Evolutionary conservation across 2,797 vertebrate species (phyloP), one percentile per base, ranked within the genome.

Genomic region (Gymnoscopelus microlampas): DNA sequence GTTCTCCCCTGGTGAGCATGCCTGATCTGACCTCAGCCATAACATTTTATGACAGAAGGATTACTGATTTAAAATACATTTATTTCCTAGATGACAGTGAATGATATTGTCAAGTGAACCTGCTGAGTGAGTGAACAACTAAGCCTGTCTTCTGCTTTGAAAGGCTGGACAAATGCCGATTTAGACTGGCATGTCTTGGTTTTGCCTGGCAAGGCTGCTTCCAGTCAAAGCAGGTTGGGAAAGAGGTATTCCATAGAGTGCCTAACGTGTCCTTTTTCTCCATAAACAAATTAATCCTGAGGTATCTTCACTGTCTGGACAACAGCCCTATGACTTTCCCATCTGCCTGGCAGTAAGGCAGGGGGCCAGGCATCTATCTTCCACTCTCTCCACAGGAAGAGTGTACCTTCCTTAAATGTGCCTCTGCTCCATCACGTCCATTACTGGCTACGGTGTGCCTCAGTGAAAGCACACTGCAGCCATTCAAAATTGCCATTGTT

Each of bases 251-350:
- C 80, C 68, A 10, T 19, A 14, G 63, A 73, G 72, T 60, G 60
- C 75, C 77, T 68, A 60, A 51, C 71, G 63, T 51, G 24, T 80
- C 57, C 14, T 14, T 73, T 83, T 71, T 70, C 80, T 84, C 84
- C 76, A 85, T 71, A 86, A 86, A 86, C 79, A 89, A 85, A 87
- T 81, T 49, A 81, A 75, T 83, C 72, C 60, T 79, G 65, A 81
- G 73, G 75, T 77, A 82, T 85, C 60, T 68, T 73, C 61, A 58
- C 53, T 35, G 66, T 74, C 77, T 90, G 84, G 77, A 83, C 63
- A 63, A 71, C 12, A 13, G 71, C 76, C 60, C 71, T 80, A 91
- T 87, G 79, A 82, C 68, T 92, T 92, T 89, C 73, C 85, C 88
- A 90, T 86, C 77, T 89, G 90, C 75, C 67, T 65, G 60, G 59